Conservation (phyloP, 2,888 invertebrate species). For the Caenorhabditis wallacei region DNA sequence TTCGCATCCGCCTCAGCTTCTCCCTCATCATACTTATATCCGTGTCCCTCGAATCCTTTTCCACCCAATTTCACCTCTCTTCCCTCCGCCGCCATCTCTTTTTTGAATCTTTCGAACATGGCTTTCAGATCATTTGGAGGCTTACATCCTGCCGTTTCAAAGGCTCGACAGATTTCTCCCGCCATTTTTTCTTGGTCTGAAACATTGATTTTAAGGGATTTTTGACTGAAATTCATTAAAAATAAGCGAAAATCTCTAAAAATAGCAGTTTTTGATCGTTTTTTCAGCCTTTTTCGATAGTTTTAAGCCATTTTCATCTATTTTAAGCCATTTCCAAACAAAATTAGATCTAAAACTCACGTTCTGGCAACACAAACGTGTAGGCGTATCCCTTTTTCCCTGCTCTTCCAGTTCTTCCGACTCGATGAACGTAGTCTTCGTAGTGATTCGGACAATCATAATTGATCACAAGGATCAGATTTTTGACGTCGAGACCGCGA, state of each 20-base stretch:
- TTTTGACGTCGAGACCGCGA: constrained; percentile 97
- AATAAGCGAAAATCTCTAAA: background rate
- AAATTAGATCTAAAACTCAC: constrained; percentile 45
- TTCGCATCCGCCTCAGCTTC: constrained; percentile 96
- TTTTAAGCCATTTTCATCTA: constrained; percentile 2
- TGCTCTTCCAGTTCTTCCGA: constrained; percentile 86
- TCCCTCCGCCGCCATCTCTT: constrained; percentile 92
- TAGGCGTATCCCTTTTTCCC: constrained; percentile 98
- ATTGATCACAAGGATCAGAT: constrained; percentile 96
- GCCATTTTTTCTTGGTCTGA: constrained; percentile 91
- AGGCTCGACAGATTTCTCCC: constrained; percentile 90
- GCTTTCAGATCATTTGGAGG: constrained; percentile 89
- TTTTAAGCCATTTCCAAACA: no score
- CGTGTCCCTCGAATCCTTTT: constrained; percentile 91
- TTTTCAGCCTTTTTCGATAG: background rate
- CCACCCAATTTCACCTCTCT: constrained; percentile 77
- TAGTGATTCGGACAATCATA: constrained; percentile 99
- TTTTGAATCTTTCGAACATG: constrained; percentile 93
- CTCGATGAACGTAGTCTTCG: constrained; percentile 98
- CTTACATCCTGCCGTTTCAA: constrained; percentile 88
- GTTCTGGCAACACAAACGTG: constrained; percentile 95
- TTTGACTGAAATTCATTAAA: background rate
- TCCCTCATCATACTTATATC: constrained; percentile 95
- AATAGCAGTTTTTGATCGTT: background rate
- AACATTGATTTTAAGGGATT: constrained; percentile 35